These are phyloP conservation scores for Phasianus colchicus DNA, from an alignment of 2,113 vertebrate genomes.

Conservation along the genomic window DNA sequence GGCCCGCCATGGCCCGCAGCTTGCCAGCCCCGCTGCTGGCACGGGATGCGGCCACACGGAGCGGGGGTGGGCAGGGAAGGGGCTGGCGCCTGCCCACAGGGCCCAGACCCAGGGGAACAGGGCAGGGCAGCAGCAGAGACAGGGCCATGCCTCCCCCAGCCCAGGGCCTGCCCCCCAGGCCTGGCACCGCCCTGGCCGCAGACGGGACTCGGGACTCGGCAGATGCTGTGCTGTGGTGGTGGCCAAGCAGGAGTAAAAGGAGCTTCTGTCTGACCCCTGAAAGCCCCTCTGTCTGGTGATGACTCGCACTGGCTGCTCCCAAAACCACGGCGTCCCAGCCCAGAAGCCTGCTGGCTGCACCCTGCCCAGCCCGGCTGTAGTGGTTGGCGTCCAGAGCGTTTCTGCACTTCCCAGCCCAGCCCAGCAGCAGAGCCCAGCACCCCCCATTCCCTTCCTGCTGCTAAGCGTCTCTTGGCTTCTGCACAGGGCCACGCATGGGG, in stretches of 20 bases:
- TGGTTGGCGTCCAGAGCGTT: fast-evolving
- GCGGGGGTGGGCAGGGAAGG: fast-evolving
- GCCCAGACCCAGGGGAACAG: background rate
- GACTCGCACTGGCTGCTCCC: background rate
- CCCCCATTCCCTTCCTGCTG: background rate
- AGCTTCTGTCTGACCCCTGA: constrained; percentile 58
- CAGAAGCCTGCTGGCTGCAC: background rate
- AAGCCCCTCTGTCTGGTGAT: constrained; percentile 50
- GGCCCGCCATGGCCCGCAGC: fast-evolving
- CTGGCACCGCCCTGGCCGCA: fast-evolving
- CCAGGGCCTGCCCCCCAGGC: background rate
- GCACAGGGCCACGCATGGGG: fast-evolving
- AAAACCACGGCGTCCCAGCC: background rate
- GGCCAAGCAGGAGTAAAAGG: constrained; percentile 33
- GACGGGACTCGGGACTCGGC: background rate
- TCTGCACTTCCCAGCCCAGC: background rate
- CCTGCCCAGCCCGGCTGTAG: background rate
- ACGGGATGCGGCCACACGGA: background rate
- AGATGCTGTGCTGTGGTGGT: background rate
- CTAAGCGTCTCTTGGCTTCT: background rate
- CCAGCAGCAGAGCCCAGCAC: fast-evolving
- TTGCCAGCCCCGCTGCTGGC: background rate
- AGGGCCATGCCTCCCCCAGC: background rate
- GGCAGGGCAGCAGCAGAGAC: background rate
- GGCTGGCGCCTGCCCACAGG: too few species aligned